Percentiles rank a stretch among this genome's conserved stretches.
These are phyloP conservation scores for Aegypius monachus DNA, from an alignment of 2,113 vertebrate species.

Conservation along the genomic window DNA sequence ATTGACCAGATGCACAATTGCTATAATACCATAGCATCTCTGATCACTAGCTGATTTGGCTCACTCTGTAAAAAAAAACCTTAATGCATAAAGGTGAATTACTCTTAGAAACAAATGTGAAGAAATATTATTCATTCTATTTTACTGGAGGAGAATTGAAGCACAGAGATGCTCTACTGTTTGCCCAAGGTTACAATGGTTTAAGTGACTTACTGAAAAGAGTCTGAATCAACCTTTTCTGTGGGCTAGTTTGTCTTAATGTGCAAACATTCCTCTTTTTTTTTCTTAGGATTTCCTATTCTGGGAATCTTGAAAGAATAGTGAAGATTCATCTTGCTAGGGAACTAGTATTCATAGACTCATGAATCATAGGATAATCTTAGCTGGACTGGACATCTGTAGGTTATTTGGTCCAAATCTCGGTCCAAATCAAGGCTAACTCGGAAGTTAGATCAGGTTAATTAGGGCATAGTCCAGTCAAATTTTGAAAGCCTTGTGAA, in stretches of 20 bases:
- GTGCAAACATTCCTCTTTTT: background rate
- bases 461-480: background rate
- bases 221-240: background rate
- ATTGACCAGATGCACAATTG: background rate
- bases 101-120: background rate
- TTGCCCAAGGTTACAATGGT: background rate
- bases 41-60: background rate
- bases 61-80: background rate
- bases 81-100: background rate
- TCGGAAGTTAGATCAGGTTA: background rate
- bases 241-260: background rate
- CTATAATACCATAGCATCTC: background rate
- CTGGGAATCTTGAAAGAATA: background rate
- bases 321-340: background rate
- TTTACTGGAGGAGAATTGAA: background rate
- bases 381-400: background rate
- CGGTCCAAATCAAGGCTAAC: background rate
- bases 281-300: background rate
- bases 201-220: background rate
- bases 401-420: background rate
- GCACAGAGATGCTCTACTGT: background rate
- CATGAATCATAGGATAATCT: background rate
- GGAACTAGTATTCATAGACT: background rate
- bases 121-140: background rate
- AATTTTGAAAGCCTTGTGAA: background rate